Percentiles rank a stretch among this genome's conserved stretches.
Conservation (phyloP, 2,888 invertebrate genomes). For the Camptogramma bilineatum region DNA sequence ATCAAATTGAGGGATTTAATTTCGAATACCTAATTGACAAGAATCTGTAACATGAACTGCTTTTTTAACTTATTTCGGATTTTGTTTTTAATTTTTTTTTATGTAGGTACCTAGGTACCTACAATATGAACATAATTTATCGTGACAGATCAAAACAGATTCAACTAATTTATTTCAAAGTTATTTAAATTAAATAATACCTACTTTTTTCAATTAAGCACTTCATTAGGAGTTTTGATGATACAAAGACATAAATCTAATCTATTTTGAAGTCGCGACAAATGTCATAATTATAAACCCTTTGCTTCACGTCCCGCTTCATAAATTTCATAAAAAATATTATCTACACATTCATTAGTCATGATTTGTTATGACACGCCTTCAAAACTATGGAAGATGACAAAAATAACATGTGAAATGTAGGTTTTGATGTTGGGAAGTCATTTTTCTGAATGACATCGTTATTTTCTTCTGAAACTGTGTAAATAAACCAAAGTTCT, state of each 20-base stretch:
- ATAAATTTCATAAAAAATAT: constrained; percentile 35
- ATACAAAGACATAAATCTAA: constrained; percentile 14
- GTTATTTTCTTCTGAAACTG: constrained; percentile 14
- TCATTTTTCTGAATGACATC: constrained; percentile 13
- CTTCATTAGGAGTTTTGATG: background rate
- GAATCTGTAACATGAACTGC: background rate
- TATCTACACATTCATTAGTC: constrained; percentile 35
- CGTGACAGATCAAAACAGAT: too few relatives aligned
- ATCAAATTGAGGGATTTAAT: background rate
- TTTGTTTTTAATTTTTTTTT: too few relatives aligned
- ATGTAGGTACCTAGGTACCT: too few relatives aligned
- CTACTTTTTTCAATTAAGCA: background rate
- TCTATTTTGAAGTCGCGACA: constrained; percentile 25
- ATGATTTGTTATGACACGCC: constrained; percentile 41
- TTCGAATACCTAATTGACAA: background rate
- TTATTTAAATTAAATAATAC: too few relatives aligned
- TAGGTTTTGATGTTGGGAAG: constrained; percentile 21
- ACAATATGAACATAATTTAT: too few relatives aligned
- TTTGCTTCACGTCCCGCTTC: constrained; percentile 30
- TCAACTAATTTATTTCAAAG: too few relatives aligned
- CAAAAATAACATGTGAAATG: constrained; percentile 21
- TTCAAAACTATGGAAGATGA: constrained; percentile 33
- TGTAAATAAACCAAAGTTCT: background rate
- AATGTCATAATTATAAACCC: constrained; percentile 38
- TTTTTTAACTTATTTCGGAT: too few relatives aligned